These are phyloP conservation scores for Acheta domesticus DNA, from an alignment of 2,888 invertebrate genomes.

Conservation along the genomic window DNA sequence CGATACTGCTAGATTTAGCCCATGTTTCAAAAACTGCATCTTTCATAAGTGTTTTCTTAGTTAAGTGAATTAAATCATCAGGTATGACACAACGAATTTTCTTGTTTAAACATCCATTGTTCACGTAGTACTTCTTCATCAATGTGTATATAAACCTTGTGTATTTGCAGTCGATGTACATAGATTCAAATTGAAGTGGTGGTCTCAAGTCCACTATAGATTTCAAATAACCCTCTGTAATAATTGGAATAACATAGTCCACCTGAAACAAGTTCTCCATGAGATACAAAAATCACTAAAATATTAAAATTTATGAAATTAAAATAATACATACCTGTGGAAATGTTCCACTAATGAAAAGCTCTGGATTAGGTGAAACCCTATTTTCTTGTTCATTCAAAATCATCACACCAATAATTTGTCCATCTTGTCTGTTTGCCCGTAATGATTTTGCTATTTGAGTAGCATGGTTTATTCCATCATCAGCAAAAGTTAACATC, in stretches of 20 bases:
- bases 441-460: slow-evolving; percentile 28
- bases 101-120: slow-evolving; percentile 32
- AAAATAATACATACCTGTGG: slow-evolving; percentile 23
- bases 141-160: slow-evolving; percentile 31
- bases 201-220: not conserved
- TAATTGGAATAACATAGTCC: slow-evolving; percentile 34
- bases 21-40: slow-evolving; percentile 32
- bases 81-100: slow-evolving; percentile 34
- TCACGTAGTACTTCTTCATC: slow-evolving; percentile 31
- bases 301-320: too few species aligned
- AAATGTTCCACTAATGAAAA: slow-evolving; percentile 27
- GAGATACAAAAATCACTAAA: not conserved
- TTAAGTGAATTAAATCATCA: slow-evolving; percentile 27
- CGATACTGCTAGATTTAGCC: slow-evolving; percentile 27
- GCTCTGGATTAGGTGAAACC: slow-evolving; percentile 29
- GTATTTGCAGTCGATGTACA: slow-evolving; percentile 30
- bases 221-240: slow-evolving; percentile 33
- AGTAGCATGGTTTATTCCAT: slow-evolving; percentile 30
- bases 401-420: slow-evolving; percentile 32
- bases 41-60: slow-evolving; percentile 25
- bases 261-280: slow-evolving; percentile 26
- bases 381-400: slow-evolving; percentile 30
- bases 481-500: slow-evolving; percentile 31
- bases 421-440: slow-evolving; percentile 19
- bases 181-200: not conserved